Evolutionary conservation across 2,888 invertebrate genomes (phyloP).

Genomic region (Tipula vernalis): DNA sequence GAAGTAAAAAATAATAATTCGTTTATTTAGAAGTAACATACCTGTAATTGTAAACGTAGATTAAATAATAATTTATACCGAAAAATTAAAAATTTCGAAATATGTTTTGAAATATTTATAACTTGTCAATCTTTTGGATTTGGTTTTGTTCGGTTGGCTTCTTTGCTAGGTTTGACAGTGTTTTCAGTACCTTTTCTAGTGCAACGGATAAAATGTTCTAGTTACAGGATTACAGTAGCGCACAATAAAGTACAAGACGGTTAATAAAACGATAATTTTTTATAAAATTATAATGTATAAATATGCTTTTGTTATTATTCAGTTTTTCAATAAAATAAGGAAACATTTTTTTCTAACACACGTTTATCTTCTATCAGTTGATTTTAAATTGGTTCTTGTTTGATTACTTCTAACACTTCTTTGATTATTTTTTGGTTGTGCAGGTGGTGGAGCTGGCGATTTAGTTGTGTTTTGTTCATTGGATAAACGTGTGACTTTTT

Average conservation of each 20-base stretch:
- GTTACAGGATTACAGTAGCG: background rate
- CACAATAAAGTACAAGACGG: background rate
- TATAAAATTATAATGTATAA: background rate
- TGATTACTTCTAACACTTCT: constrained; percentile 20
- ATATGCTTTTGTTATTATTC: background rate
- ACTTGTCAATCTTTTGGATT: background rate
- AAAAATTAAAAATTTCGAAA: background rate
- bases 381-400: constrained; percentile 18
- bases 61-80: background rate
- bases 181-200: background rate
- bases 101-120: background rate
- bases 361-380: constrained; percentile 19
- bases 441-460: background rate
- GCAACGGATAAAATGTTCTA: background rate
- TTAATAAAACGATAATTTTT: background rate
- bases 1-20: background rate
- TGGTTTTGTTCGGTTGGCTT: background rate
- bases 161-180: background rate
- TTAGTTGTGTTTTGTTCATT: constrained; percentile 11
- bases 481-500: constrained; percentile 8
- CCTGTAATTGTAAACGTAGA: background rate
- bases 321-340: background rate
- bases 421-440: constrained; percentile 9
- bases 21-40: background rate
- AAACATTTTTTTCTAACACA: background rate